phyloP scores from a whole-genome alignment of 2,797 vertebrate genomes.

The Bryconaethiops microstoma region DNA sequence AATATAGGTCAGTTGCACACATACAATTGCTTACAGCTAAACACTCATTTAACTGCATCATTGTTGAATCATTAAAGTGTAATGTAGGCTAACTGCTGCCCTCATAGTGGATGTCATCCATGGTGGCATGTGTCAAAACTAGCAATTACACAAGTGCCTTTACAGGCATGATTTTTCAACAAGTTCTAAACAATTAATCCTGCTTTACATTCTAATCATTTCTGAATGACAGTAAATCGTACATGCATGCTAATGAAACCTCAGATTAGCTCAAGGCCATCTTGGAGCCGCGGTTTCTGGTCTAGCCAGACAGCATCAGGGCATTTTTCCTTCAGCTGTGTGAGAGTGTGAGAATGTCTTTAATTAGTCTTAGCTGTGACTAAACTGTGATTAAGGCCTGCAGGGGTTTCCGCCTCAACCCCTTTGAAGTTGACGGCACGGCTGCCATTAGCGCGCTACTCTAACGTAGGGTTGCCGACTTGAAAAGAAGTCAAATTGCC shows the following conservation, averaged over 20 bases:
- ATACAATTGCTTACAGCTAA: neutral
- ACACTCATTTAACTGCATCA: neutral
- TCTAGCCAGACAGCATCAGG: constrained; percentile 11
- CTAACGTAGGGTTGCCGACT: constrained; percentile 63
- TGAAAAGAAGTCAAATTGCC: constrained; percentile 62
- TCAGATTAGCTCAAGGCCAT: constrained; percentile 12
- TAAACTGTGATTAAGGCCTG: constrained; percentile 83
- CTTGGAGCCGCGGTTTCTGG: constrained; percentile 9
- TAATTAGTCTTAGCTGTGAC: constrained; percentile 83
- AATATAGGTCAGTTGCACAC: neutral
- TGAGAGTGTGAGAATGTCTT: constrained; percentile 70
- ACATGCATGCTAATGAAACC: neutral
- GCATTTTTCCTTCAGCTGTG: constrained; percentile 30
- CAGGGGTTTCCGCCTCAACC: constrained; percentile 64
- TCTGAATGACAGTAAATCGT: constrained; percentile 59
- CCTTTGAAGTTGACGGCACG: constrained; percentile 78
- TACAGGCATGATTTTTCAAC: constrained; percentile 1
- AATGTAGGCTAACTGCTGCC: neutral
- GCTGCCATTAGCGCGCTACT: constrained; percentile 70
- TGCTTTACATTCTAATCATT: constrained; percentile 62
- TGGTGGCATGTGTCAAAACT: constrained; percentile 8
- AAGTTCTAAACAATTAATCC: constrained; percentile 9
- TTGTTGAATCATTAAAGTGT: neutral
- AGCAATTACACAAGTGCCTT: constrained; percentile 2
- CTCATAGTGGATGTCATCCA: neutral